Evolutionary conservation across 2,888 invertebrate species (phyloP).

Genomic region (Eugnorisma glareosa): DNA sequence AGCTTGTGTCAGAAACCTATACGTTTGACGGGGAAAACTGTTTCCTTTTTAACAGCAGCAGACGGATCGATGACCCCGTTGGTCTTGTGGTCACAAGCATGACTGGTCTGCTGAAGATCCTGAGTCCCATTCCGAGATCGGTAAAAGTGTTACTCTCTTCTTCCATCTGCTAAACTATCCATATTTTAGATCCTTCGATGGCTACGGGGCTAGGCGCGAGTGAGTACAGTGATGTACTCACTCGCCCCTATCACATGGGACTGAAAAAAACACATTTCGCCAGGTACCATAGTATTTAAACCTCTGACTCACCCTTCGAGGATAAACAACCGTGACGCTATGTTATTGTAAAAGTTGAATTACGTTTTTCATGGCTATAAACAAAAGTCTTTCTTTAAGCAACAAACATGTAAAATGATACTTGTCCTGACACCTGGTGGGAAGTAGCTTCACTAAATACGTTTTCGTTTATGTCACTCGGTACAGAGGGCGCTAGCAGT

Average conservation of each 20-base stretch:
- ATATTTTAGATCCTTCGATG: not conserved
- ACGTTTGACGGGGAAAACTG: too few relatives aligned
- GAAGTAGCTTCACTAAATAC: not conserved
- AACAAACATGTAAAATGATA: not conserved
- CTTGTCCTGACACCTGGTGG: not conserved
- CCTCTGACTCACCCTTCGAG: not conserved
- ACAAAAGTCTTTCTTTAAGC: not conserved
- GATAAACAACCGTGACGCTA: not conserved
- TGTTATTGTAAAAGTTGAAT: not conserved
- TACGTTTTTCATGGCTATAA: not conserved
- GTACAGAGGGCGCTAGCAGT: constrained; percentile 12
- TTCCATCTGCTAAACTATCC: not conserved
- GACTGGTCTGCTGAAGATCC: not conserved
- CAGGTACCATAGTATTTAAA: not conserved
- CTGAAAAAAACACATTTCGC: not conserved
- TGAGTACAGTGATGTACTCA: too few relatives aligned
- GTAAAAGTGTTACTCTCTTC: not conserved
- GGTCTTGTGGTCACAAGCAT: not conserved
- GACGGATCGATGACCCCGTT: not conserved
- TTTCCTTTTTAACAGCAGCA: too few relatives aligned
- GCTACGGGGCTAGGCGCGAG: too few relatives aligned
- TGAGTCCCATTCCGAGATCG: not conserved
- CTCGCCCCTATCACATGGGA: not conserved
- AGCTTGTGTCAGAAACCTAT: too few relatives aligned
- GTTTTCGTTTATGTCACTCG: not conserved